A percentile compares a stretch with the other conserved stretches of the same genome.
phyloP scores from a whole-genome alignment of 2,113 vertebrate genomes.

The Mus musculus region DNA sequence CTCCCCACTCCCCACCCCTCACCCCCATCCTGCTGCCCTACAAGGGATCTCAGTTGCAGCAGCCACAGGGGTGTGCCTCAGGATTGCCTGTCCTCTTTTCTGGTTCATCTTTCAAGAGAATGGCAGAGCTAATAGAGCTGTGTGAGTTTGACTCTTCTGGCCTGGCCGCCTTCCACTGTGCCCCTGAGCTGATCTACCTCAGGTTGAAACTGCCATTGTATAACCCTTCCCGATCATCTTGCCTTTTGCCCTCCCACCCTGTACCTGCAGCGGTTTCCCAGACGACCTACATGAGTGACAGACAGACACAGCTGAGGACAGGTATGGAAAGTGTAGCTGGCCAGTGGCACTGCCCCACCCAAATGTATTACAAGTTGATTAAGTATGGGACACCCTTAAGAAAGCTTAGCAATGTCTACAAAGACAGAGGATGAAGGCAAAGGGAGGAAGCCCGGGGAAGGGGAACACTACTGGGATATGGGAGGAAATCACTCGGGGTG shows the following conservation, averaged over 20 bases:
- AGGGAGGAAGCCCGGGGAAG: neutral
- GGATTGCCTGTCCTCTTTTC: accelerated
- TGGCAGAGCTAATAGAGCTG: neutral
- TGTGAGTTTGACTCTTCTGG: too few species aligned
- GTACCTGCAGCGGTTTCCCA: neutral
- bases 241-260: neutral
- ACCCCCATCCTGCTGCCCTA: too few species aligned
- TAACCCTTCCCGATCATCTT: accelerated
- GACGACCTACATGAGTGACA: neutral
- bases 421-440: too few species aligned
- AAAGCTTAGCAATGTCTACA: neutral
- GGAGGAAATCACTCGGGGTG: neutral
- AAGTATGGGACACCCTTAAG: neutral
- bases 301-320: neutral
- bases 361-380: accelerated
- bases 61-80: accelerated
- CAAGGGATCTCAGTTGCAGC: neutral
- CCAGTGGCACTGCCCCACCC: neutral
- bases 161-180: neutral
- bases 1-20: neutral
- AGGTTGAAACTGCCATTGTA: accelerated
- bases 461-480: accelerated
- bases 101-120: neutral
- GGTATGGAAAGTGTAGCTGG: neutral
- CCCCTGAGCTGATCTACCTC: too few species aligned